These are phyloP conservation scores for Noctua janthina DNA, from an alignment of 2,888 invertebrate genomes.

Conservation along the genomic window DNA sequence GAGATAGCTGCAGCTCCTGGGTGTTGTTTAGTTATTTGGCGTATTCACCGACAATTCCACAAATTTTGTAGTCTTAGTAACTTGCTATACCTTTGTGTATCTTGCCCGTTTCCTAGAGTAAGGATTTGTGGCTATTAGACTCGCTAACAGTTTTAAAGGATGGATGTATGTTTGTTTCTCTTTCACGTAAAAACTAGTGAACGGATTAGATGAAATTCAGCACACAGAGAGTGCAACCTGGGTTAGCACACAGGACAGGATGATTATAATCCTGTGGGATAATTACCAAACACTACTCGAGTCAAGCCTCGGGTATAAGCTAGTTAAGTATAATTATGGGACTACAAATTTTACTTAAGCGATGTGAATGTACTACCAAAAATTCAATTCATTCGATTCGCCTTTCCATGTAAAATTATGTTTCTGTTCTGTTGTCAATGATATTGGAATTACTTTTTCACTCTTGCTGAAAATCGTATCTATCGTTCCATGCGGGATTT, in stretches of 20 bases:
- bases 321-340: neutral
- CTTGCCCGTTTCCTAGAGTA: neutral
- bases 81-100: neutral
- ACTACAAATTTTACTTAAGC: too few relatives aligned
- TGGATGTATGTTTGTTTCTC: neutral
- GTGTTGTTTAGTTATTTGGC: constrained; percentile 3
- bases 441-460: neutral
- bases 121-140: neutral
- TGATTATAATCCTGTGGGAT: neutral
- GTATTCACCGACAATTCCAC: neutral
- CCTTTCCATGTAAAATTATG: too few relatives aligned
- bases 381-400: too few relatives aligned
- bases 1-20: constrained; percentile 2
- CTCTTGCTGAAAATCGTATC: neutral
- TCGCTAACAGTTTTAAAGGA: neutral
- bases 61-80: neutral
- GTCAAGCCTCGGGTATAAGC: too few relatives aligned
- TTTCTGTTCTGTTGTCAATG: too few relatives aligned
- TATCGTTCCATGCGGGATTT: neutral
- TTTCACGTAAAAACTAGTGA: neutral
- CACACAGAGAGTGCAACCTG: neutral
- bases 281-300: neutral
- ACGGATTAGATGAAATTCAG: neutral
- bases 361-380: too few relatives aligned
- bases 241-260: neutral